phyloP scores from a whole-genome alignment of 2,113 vertebrate species.

The Equus przewalskii region DNA sequence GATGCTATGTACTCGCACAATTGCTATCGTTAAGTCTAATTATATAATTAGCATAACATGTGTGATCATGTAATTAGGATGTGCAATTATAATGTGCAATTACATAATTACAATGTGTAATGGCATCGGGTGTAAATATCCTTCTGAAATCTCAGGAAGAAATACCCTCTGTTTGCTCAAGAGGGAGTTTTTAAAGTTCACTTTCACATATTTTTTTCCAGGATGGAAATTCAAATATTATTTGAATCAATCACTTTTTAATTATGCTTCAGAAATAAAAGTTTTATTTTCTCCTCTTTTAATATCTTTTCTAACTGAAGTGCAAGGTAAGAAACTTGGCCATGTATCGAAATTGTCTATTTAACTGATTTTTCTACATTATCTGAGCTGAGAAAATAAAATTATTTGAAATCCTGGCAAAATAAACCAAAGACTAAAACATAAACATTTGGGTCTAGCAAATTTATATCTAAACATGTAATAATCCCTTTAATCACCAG shows the following conservation, averaged over 20 bases:
- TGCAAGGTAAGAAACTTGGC: conserved; percentile 45
- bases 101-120: conserved; percentile 87
- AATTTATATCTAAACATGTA: neutral
- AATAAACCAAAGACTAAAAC: neutral
- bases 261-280: conserved; percentile 49
- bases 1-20: conserved; percentile 87
- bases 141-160: conserved; percentile 82
- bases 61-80: conserved; percentile 86
- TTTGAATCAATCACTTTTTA: conserved; percentile 46
- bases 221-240: conserved; percentile 69
- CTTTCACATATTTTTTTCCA: neutral
- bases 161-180: conserved; percentile 75
- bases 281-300: neutral
- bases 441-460: neutral
- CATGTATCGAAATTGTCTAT: neutral
- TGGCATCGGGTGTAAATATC: conserved; percentile 86
- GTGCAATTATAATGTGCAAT: conserved; percentile 85
- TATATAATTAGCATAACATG: conserved; percentile 87
- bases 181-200: conserved; percentile 54
- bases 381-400: conserved; percentile 24
- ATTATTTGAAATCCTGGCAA: neutral
- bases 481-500: neutral
- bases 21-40: conserved; percentile 88
- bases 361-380: neutral
- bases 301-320: conserved; percentile 10